Evolutionary conservation across 1,140 invertebrate species (phyloP), one percentile per base, ranked within the genome.

Genomic region (Vollenhovia emeryi): DNA sequence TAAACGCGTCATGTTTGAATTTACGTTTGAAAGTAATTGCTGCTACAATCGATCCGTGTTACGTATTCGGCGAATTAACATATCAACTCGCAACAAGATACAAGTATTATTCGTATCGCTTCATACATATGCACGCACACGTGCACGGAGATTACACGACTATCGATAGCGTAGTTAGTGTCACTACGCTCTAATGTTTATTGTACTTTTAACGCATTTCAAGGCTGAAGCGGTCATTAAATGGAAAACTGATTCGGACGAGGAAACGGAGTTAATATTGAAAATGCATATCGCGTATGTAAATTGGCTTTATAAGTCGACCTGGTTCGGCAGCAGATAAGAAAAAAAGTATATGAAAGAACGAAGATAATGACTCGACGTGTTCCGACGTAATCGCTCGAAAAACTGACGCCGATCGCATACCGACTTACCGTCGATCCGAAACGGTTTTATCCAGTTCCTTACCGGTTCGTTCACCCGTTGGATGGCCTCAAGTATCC

Each of bases 401-500:
- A 82, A 86, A 86, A 86, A 86, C 75, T 80, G 76, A 86, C 40
- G 40, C 30, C 66, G 84, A 85, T 80, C 76, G 84, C 84, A 85
- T 85, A 78, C 76, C 84, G 52, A 85, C 60, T 82, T 85, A 36
- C 64, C 84, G 76, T 64, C 84, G 76, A 82, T 85, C 84, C 84
- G 84, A 86, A 79, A 86, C 84, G 78, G 21, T 82, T 71, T 82
- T 66, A 85, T 64, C 74, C 73, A 68, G 60, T 85, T 82, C 64
- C 55, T 86, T 86, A 86, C 78, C 64, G 76, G 84, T 82, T 86
- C 84, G 43, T 86, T 86, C 84, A 86, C 84, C 76, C 64, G 84
- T 82, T 57, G 75, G 78, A 73, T 82, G 55, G 66, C 75, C 84
- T 79, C 62, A 50, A 85, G 84, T 85, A 79, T 80, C 84, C 75